Base-by-base conservation (phyloP, 2,888 invertebrate species). In the Nasonovia ribisnigri region DNA sequence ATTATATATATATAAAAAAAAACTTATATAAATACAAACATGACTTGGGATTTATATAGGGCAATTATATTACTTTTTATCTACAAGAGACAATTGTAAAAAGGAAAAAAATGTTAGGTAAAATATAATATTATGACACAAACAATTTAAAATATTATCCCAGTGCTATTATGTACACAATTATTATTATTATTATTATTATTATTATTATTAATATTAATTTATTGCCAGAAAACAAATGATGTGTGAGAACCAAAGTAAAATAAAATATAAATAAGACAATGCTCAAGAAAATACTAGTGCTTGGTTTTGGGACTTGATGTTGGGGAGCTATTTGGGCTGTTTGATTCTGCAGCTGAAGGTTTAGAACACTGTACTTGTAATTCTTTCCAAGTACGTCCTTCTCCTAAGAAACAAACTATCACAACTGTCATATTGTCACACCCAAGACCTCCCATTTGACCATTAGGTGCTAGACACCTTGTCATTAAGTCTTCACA, bases 381-480 rank as follows among this genome's bases (percentile, higher is more conserved):
- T 48, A 95, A 93, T 91, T 94, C 95, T 88, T 94, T 94, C 90
- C 95, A 95, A 86, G 95, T 95, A 92, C 95, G 96, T 36, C 96
- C 96, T 93, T 96, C 96, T 93, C 97, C 97, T 77, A 97, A 96
- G 94, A 99, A 97, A 95, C 98, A 98, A 94, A 99, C 97, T 84
- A 99, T 96, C 67, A 99, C 97, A 8, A 99, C 99, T 46, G 99
- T 99, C 99, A 99, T 99, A 96, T 99, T 99, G 96, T 99, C 99
- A 96, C 99, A 99, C 95, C 99, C 99, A 87, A 99, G 97, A 3
- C 99, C 99, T 88, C 98, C 99, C 97, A 99, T 99, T 95, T 98
- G 98, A 95, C 98, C 98, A 96, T 99, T 99, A 6, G 99, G 99
- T 3, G 99, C 99, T 93, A 99, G 96, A 96, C 99, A 99, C 94